Evolutionary conservation across 2,888 invertebrate genomes (phyloP).

Genomic region (Monoplex corrugatus): DNA sequence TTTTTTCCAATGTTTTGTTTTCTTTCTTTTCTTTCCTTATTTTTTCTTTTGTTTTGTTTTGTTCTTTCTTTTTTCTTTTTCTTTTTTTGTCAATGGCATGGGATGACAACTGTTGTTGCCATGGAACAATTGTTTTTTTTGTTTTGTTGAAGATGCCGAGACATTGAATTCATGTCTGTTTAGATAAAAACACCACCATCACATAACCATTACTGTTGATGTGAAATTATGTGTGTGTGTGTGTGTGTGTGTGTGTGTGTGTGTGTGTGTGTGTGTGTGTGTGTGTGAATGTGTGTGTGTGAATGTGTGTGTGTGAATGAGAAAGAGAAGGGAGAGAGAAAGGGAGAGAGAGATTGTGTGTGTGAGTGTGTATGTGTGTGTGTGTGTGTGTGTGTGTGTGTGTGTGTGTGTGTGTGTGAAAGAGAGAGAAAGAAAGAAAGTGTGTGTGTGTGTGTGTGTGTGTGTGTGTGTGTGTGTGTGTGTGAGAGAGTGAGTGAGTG

Average conservation of each 20-base stretch:
- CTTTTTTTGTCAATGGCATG: too few relatives aligned
- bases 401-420: background rate
- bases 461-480: too few relatives aligned
- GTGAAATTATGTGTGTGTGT: background rate
- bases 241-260: background rate
- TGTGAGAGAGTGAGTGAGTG: background rate
- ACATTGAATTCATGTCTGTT: too few relatives aligned
- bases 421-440: background rate
- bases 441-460: conserved; percentile 9
- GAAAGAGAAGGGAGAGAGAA: too few relatives aligned
- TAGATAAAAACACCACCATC: background rate
- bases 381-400: conserved; percentile 21
- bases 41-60: background rate
- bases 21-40: background rate
- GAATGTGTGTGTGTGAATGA: background rate
- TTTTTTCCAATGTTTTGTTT: too few relatives aligned
- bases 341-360: too few relatives aligned
- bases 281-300: background rate
- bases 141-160: too few relatives aligned
- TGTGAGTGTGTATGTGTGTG: conserved; percentile 2
- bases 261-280: background rate
- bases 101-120: too few relatives aligned
- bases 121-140: too few relatives aligned
- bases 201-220: background rate
- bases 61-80: too few relatives aligned